These are phyloP conservation scores for Melanotaenia nigrans DNA, from an alignment of 2,797 vertebrate genomes.

Conservation along the genomic window DNA sequence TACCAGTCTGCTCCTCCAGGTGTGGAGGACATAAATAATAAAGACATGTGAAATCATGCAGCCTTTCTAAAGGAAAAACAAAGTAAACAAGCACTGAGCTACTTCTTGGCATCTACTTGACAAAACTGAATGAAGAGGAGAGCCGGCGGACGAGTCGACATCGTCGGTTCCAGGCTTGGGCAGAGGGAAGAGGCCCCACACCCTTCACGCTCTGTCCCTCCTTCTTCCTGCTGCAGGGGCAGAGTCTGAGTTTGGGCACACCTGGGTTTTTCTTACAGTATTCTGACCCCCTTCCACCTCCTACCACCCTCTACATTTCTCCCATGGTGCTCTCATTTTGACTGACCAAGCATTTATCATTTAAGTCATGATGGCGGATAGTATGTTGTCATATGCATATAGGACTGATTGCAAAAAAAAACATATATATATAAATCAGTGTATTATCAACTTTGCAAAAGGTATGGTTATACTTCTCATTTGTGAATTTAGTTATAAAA, in stretches of 20 bases:
- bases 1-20: slow-evolving; percentile 66
- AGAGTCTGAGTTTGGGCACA: slow-evolving; percentile 68
- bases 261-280: slow-evolving; percentile 76
- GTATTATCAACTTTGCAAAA: slow-evolving; percentile 84
- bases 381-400: slow-evolving; percentile 81
- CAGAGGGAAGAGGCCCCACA: slow-evolving; percentile 50
- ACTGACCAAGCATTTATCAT: slow-evolving; percentile 89
- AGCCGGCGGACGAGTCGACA: slow-evolving; percentile 53
- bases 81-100: slow-evolving; percentile 86
- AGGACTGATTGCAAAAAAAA: slow-evolving; percentile 82
- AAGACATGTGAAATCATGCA: slow-evolving; percentile 79
- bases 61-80: slow-evolving; percentile 73
- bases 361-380: slow-evolving; percentile 73
- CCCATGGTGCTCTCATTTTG: slow-evolving; percentile 90
- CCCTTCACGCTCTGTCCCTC: slow-evolving; percentile 37
- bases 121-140: slow-evolving; percentile 81
- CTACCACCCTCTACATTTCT: slow-evolving; percentile 65
- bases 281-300: slow-evolving; percentile 45
- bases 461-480: slow-evolving; percentile 81
- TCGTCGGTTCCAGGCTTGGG: slow-evolving; percentile 50
- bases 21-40: slow-evolving; percentile 44
- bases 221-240: slow-evolving; percentile 66
- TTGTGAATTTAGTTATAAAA: slow-evolving; percentile 90
- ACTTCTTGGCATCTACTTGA: slow-evolving; percentile 85
- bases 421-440: slow-evolving; percentile 61